Percentiles rank a stretch among this genome's conserved stretches.
These are phyloP conservation scores for Melangyna quadrimaculata DNA, from an alignment of 2,888 invertebrate genomes.

Conservation along the genomic window DNA sequence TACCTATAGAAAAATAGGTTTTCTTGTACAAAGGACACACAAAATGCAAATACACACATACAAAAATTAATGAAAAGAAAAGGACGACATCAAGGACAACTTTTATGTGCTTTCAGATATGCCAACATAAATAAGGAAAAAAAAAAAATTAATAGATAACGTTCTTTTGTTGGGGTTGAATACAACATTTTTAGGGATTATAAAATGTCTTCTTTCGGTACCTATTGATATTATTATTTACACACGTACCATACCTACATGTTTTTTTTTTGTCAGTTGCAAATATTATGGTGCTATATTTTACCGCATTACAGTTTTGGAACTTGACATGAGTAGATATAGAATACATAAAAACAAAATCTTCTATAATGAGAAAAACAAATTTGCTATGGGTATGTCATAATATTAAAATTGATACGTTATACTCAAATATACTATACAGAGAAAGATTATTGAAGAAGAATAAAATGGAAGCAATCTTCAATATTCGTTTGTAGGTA, in stretches of 20 bases:
- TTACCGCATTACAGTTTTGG: not conserved
- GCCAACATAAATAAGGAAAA: no score
- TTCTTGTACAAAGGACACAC: not conserved
- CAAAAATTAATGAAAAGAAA: constrained; percentile 34
- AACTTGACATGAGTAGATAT: not conserved
- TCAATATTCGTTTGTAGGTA: no score
- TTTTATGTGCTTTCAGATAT: constrained; percentile 56
- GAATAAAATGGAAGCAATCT: no score
- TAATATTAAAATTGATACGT: not conserved
- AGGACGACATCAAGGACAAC: constrained; percentile 30
- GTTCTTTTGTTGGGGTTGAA: constrained; percentile 2
- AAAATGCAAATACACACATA: not conserved
- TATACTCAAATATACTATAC: no score
- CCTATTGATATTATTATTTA: constrained; percentile 6
- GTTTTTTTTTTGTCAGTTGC: not conserved
- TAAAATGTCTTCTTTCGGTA: not conserved
- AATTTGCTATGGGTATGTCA: not conserved
- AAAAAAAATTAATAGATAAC: constrained; percentile 32
- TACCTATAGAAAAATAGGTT: not conserved
- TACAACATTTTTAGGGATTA: not conserved
- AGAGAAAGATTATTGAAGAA: no score
- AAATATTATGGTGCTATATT: not conserved
- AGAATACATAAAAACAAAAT: not conserved
- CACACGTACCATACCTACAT: not conserved
- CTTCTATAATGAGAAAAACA: not conserved